Percentiles rank a stretch among this genome's conserved stretches.
phyloP scores from a whole-genome alignment of 2,797 vertebrate genomes.

The Sebastes vulpes region DNA sequence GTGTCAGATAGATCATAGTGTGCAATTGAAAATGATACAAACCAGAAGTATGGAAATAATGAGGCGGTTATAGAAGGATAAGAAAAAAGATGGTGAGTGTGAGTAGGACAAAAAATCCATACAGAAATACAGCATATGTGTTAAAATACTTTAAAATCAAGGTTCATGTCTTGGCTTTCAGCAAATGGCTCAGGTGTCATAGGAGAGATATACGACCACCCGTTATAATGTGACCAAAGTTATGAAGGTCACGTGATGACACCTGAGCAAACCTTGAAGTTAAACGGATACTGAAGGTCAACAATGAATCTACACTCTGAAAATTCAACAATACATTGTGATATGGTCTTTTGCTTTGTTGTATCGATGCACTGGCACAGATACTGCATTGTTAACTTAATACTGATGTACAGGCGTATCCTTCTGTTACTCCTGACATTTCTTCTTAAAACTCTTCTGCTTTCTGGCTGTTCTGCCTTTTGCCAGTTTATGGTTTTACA shows the following conservation, averaged over 20 bases:
- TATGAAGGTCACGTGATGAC: neutral
- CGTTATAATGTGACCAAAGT: neutral
- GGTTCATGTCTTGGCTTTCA: neutral
- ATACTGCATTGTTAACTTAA: neutral
- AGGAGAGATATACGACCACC: neutral
- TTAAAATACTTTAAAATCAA: neutral
- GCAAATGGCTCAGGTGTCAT: neutral
- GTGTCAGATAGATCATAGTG: constrained; percentile 55
- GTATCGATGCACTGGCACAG: neutral
- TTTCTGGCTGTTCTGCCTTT: neutral
- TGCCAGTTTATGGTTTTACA: neutral
- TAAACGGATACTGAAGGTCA: neutral
- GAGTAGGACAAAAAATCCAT: neutral
- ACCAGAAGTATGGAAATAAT: constrained; percentile 54
- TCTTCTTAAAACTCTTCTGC: neutral
- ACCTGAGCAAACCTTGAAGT: neutral
- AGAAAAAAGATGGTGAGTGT: constrained; percentile 35
- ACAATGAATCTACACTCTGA: neutral
- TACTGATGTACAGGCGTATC: neutral
- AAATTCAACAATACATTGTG: neutral
- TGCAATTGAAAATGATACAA: constrained; percentile 62
- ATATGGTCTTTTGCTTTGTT: neutral
- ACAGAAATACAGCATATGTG: neutral
- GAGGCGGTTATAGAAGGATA: constrained; percentile 43
- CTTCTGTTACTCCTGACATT: neutral